Conservation (phyloP, 2,888 invertebrate genomes). For the Pseudococcus longispinus region DNA sequence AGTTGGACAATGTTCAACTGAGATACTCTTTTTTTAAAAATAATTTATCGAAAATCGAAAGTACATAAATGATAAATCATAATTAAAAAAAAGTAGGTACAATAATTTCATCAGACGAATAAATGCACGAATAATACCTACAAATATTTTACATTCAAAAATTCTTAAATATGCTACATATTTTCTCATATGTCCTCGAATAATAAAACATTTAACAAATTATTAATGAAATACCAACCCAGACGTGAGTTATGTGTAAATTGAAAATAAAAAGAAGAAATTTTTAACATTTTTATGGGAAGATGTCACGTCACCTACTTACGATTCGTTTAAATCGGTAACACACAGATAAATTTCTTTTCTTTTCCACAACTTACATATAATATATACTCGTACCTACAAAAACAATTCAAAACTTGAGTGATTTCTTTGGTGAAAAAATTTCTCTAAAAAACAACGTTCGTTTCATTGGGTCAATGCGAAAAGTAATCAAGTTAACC, state of each 20-base stretch:
- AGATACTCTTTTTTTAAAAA: no score
- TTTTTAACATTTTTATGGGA: neutral
- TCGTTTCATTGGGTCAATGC: neutral
- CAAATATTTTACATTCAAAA: neutral
- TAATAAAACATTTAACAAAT: neutral
- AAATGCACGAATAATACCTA: neutral
- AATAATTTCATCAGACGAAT: neutral
- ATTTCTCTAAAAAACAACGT: neutral
- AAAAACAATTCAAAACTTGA: neutral
- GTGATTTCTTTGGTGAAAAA: neutral
- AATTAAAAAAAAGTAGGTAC: no score
- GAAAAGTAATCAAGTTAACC: no score
- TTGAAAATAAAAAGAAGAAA: neutral
- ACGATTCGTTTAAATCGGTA: neutral
- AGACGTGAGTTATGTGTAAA: neutral
- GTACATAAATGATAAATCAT: no score
- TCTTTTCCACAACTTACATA: neutral
- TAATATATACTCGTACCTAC: neutral
- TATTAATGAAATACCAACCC: neutral
- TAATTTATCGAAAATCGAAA: no score
- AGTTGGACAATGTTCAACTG: no score
- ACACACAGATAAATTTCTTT: neutral
- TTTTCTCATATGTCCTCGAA: neutral
- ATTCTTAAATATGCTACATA: neutral
- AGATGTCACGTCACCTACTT: conserved; percentile 30